phyloP scores from a whole-genome alignment of 2,113 vertebrate genomes.

The Mormoops blainvillei region DNA sequence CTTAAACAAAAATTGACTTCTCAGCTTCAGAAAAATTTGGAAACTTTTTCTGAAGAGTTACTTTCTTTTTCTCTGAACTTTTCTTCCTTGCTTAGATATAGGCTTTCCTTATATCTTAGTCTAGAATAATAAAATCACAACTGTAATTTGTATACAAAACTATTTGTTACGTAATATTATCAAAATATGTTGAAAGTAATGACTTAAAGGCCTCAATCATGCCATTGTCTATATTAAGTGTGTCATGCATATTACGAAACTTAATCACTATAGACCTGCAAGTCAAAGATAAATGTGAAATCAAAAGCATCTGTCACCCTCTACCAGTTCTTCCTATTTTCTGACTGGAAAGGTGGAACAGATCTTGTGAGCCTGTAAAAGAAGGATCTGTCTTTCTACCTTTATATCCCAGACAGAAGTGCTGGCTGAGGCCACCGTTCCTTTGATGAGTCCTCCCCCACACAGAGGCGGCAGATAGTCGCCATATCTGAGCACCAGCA shows the following conservation, averaged over 20 bases:
- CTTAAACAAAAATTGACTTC: constrained; percentile 46
- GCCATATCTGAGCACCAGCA: no score
- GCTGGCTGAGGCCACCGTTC: no score
- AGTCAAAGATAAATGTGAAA: neutral
- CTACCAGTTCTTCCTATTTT: neutral
- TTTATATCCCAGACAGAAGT: no score
- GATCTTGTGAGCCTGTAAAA: neutral
- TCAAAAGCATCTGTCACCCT: neutral
- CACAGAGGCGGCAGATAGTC: no score
- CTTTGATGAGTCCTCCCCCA: no score
- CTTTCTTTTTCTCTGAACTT: constrained; percentile 67
- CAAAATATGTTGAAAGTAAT: neutral
- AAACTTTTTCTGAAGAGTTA: constrained; percentile 80
- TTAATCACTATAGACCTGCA: neutral
- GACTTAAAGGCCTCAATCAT: neutral
- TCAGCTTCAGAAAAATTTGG: constrained; percentile 77
- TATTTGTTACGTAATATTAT: no score
- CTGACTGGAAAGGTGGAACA: neutral
- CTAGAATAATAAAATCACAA: constrained; percentile 78
- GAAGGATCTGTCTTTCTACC: neutral
- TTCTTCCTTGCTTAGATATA: constrained; percentile 67
- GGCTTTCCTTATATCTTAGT: constrained; percentile 86
- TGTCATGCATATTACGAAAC: neutral
- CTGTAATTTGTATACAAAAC: neutral
- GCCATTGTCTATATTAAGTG: neutral